Conservation (phyloP, 2,888 invertebrate species). For the Congeria kusceri region DNA sequence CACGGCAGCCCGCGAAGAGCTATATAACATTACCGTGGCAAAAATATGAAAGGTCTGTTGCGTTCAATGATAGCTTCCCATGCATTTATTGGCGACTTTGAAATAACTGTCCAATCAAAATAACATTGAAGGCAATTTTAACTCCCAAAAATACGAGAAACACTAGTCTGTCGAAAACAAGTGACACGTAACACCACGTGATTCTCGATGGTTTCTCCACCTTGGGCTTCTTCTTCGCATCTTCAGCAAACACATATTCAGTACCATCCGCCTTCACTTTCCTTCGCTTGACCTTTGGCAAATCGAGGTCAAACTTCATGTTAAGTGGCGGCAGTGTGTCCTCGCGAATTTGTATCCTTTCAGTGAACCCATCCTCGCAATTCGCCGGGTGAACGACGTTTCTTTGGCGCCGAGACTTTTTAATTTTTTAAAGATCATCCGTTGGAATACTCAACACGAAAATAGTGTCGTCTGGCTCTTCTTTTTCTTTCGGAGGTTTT, state of each 20-base stretch:
- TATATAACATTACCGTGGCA: no score
- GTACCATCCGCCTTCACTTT: neutral
- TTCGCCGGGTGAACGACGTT: slow-evolving; percentile 36
- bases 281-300: slow-evolving; percentile 4
- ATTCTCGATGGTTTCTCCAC: neutral
- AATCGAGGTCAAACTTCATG: slow-evolving; percentile 1
- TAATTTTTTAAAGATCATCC: slow-evolving; percentile 52
- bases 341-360: slow-evolving; percentile 37
- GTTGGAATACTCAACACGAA: slow-evolving; percentile 37
- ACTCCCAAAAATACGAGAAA: slow-evolving; percentile 18
- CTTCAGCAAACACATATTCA: neutral
- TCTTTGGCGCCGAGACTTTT: slow-evolving; percentile 9
- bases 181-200: slow-evolving; percentile 33
- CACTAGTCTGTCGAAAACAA: slow-evolving; percentile 37
- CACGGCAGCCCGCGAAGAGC: no score
- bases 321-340: slow-evolving; percentile 21
- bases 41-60: no score
- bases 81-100: neutral
- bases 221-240: neutral
- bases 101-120: slow-evolving; percentile 21
- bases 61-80: no score
- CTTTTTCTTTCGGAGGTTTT: neutral
- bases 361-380: slow-evolving; percentile 35
- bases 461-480: neutral
- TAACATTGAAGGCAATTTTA: slow-evolving; percentile 23